Evolutionary conservation across 2,113 vertebrate species (phyloP), one percentile per base, ranked within the genome.

Genomic region (Mus pahari): DNA sequence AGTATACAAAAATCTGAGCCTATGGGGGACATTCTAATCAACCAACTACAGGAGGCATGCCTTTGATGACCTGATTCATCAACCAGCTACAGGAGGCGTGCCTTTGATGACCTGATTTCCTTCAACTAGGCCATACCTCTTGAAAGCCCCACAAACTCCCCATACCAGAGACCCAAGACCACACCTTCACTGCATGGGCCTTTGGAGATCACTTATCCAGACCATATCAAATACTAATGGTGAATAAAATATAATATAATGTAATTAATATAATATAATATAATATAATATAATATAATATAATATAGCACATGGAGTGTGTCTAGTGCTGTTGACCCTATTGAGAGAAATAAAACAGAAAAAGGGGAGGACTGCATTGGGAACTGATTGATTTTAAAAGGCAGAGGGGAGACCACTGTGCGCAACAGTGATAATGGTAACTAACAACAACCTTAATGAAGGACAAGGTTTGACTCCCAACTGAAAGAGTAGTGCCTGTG

Each of bases 401-500:
- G 55, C 8, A 33, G 8, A 14, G 66, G 79, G 42, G 26, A 9
- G 50, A 50, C 26, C 42, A 42, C 42, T 4, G 64, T 1, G 0
- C 22, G 16, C 45, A 31, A 28, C 75, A 33, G 24, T 2, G 86
- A 28, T 5, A 45, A 60, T 13, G 0, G 53, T 62, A 42, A 48
- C 16, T 53, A n/a, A 10, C 20, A 1, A 19, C 31, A 7, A 48
- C 17, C 75, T 28, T n/a, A 1, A 66, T 74, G 20, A 74, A 42
- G 1, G 5, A 12, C 60, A 60, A 2, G n/a, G 1, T 53, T 26
- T 0, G 1, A 50, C 20, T 73, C 19, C 31, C 70, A 31, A 7
- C 42, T 16, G 0, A 36, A 26, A 75, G 17, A 70, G 4, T 0
- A 1, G 12, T 2, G 2, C 20, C 6, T 3, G 0, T 5, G 0